Evolutionary conservation across 1,140 invertebrate species (phyloP), one percentile per base, ranked within the genome.

Genomic region (Pomacea maculata): DNA sequence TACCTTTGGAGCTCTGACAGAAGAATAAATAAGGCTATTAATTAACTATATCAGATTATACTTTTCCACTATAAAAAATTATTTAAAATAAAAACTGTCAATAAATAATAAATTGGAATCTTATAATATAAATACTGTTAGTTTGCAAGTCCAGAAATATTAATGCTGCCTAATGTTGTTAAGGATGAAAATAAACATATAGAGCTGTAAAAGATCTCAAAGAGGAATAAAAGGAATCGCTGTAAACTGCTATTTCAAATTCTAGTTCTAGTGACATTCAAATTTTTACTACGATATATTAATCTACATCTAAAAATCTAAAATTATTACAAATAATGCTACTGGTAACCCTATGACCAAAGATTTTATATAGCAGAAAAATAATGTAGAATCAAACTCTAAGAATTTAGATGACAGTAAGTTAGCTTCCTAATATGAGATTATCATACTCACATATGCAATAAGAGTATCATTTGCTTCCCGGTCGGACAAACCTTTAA

Each of bases 391-490:
- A 65, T 65, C 17, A 65, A 65, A 65, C n/a, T 4, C 2, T 65
- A 17, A 65, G n/a, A 17, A 65, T n/a, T 19, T 3, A 65, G 17
- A 17, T n/a, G 64, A n/a, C n/a, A 4, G 17, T 7, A n/a, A 4
- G 17, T n/a, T n/a, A 19, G 64, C 64, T 19, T 7, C 17, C n/a
- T 19, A 65, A 65, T 65, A 19, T n/a, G 2, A 17, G 11, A 80
- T 19, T 9, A 54, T 21, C 6, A 67, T 82, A 85, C 86, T 87
- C 85, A 87, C 85, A 82, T 85, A 79, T 57, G 95, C 96, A 88
- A 96, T 97, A 15, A 98, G 92, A 17, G 95, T 95, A 92, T 98
- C 97, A 88, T 98, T 96, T 82, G 95, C 94, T 92, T 98, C 97
- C 89, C 98, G 97, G 90, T 98, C 97, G 80, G 96, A 97, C 81